Percentiles rank a stretch among this genome's conserved stretches.
Conservation (phyloP, 2,888 invertebrate genomes). For the Caenorhabditis becei region DNA sequence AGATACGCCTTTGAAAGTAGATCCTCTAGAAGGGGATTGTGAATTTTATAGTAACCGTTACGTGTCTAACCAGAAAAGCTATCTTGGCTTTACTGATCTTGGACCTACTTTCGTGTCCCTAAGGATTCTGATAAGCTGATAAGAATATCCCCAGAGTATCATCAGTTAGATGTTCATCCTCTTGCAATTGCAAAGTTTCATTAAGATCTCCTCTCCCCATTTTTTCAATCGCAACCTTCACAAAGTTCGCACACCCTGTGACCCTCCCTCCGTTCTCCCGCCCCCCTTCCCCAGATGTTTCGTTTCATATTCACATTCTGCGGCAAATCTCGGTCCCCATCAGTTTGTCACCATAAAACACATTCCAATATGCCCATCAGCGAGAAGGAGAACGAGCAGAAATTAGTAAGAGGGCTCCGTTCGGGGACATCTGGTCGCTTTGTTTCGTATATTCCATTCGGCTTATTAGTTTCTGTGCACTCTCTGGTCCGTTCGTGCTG, state of each 20-base stretch:
- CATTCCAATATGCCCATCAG: constrained; percentile 33
- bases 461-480: constrained; percentile 50
- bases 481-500: constrained; percentile 29
- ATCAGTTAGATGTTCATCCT: too few species aligned
- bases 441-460: constrained; percentile 47
- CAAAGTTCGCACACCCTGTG: constrained; percentile 36
- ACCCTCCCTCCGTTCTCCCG: constrained; percentile 14
- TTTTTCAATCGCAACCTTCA: neutral
- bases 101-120: too few species aligned
- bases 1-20: too few species aligned
- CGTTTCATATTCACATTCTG: constrained; percentile 30
- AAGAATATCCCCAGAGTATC: too few species aligned
- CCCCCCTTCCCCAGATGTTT: constrained; percentile 33
- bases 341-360: constrained; percentile 61
- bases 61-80: too few species aligned
- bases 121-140: too few species aligned
- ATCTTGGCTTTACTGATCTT: too few species aligned
- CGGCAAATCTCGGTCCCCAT: constrained; percentile 11
- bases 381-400: neutral
- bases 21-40: too few species aligned
- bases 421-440: constrained; percentile 47
- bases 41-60: too few species aligned
- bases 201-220: neutral
- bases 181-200: too few species aligned
- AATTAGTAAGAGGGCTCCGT: constrained; percentile 38